Base-by-base conservation (phyloP, 2,888 invertebrate genomes). In the Eupithecia tripunctaria region DNA sequence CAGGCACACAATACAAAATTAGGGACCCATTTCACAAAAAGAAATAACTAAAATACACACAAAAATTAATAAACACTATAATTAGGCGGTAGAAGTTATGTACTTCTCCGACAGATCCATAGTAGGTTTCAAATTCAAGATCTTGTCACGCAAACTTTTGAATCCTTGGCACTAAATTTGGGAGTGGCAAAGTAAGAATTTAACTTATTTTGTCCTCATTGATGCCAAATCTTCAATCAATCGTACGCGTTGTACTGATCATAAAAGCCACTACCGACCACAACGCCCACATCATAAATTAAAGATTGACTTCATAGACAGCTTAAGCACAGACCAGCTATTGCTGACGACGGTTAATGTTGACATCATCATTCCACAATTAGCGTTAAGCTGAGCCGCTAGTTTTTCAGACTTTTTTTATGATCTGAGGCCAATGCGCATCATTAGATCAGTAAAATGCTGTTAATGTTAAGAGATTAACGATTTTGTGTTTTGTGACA, bases 291-390 rank as follows among this genome's bases (percentile, higher is more conserved):
- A 12, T 51, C 51, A 51, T 21, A 21, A 47, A 51, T 51, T 21
- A 1, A 21, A 51, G 47, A 47, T 47, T 47, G n/a, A 47, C 47
- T 21, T 51, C 51, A 51, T 51, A 21, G 21, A 21, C 21, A 51
- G 10, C 4, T 21, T 4, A 21, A 21, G 51, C 51, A 21, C 51
- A 21, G n/a, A 36, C n/a, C n/a, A 29, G n/a, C 18, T 29, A 15
- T 14, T 62, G n/a, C 62, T 8, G 8, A 36, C n/a, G n/a, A 10
- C 4, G 29, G 4, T 32, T 32, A 29, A 70, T 56, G 81, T 84
- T 85, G 85, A 84, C 83, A 84, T 85, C 85, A 85, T 79, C 82
- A 68, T 63, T 41, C 82, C 77, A 79, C 79, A 83, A 80, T 83
- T 80, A 84, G 80, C 79, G 38, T 12, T 73, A 76, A 72, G 65